phyloP scores from a whole-genome alignment of 37 sponge, comb jelly and placozoan species.

The Aphrocallistes beatrix region DNA sequence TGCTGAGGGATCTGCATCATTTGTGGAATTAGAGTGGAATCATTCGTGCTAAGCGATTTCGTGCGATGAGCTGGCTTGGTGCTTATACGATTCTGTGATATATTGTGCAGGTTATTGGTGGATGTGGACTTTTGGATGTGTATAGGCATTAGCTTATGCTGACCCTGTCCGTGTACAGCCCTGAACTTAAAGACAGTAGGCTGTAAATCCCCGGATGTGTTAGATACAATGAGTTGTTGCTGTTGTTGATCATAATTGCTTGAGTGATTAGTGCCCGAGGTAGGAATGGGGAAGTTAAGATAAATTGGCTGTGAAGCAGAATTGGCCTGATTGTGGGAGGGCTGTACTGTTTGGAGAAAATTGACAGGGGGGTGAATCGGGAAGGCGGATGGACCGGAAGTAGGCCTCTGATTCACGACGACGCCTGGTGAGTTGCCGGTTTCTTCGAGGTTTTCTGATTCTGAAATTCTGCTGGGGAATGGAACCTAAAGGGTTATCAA shows the following conservation, averaged over 20 bases:
- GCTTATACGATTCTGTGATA: neutral
- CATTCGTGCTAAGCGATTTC: neutral
- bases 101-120: neutral
- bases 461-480: conserved; percentile 7
- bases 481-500: neutral
- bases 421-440: conserved; percentile 5
- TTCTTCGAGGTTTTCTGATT: neutral
- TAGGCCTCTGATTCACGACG: neutral
- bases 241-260: neutral
- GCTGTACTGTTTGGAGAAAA: neutral
- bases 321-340: neutral
- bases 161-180: neutral
- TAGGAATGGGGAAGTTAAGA: neutral
- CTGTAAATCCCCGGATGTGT: neutral
- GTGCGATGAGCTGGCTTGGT: neutral
- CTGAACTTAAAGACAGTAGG: neutral
- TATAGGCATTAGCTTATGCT: neutral
- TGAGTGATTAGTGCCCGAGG: neutral
- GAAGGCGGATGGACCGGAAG: conserved; percentile 18
- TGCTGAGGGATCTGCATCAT: neutral
- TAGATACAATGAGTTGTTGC: neutral
- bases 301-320: neutral
- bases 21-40: neutral
- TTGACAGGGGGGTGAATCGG: neutral
- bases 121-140: no score